A percentile compares a stretch with the other conserved stretches of the same genome.
phyloP scores from a whole-genome alignment of 2,113 vertebrate genomes.

The Rhombomys opimus region DNA sequence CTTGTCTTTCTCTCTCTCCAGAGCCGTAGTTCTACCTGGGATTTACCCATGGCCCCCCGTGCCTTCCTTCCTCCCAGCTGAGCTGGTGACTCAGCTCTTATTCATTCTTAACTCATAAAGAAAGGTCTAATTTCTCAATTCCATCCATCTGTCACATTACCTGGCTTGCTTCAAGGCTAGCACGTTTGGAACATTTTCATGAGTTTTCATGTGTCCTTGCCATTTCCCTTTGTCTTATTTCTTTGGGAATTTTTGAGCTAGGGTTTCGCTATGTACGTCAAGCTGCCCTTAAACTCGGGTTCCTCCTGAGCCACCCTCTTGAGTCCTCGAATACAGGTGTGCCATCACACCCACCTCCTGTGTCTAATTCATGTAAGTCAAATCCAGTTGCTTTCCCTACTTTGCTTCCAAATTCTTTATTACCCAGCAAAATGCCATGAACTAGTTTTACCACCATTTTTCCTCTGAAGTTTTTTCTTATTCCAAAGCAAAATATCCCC shows the following conservation, averaged over 20 bases:
- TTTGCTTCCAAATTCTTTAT: not conserved
- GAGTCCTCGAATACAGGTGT: no score
- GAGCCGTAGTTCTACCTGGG: not conserved
- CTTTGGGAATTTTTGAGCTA: not conserved
- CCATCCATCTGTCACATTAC: not conserved
- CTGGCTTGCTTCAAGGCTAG: constrained; percentile 7
- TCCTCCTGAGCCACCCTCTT: not conserved
- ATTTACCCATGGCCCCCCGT: not conserved
- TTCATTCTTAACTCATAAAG: constrained; percentile 30
- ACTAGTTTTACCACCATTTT: not conserved
- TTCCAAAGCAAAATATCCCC: not conserved
- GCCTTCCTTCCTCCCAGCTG: not conserved
- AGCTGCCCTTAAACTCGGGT: no score
- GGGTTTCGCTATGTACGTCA: not conserved
- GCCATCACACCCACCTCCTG: not conserved
- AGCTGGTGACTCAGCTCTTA: not conserved
- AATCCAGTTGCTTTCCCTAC: not conserved
- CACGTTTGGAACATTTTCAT: not conserved
- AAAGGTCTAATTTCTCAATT: not conserved
- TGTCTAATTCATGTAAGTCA: constrained; percentile 6
- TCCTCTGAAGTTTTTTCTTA: constrained; percentile 26
- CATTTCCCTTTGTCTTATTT: not conserved
- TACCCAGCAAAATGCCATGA: not conserved
- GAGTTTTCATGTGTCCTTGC: not conserved
- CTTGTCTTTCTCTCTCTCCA: not conserved